Base-by-base conservation (phyloP, 2,888 invertebrate genomes). In the Stictocephala bisonia region DNA sequence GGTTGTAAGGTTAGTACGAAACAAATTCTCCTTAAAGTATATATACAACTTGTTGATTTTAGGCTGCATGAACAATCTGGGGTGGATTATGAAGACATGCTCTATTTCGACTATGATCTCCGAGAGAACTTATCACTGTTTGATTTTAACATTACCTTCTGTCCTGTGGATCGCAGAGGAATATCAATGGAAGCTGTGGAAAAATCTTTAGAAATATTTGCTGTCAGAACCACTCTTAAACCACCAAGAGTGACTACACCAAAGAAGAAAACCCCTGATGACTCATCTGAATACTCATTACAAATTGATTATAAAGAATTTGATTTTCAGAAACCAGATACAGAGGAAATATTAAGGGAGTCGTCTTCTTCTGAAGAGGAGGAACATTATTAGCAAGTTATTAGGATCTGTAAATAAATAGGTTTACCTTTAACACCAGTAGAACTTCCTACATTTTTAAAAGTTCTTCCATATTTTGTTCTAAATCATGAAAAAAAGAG, bases 101-200 rank as follows among this genome's bases (percentile, higher is more conserved):
- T 90, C 35, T 90, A 90, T 80, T 90, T 90, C 82, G 90, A 90
- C 82, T 90, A 90, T 82, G 90, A 90, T 81, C 78, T 83, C 13
- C 81, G 89, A 76, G 90, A 90, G 81, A 29, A 53, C 11, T 26
- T 69, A 26, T 15, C 53, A 7, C 31, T 69, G n/a, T 69, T 69
- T 35, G 69, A 35, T 29, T 22, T 69, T 15, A 69, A 69, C 24
- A 41, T 69, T n/a, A 69, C 69, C 6, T 69, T 69, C 27, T 69
- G 69, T 11, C 69, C 69, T 11, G 41, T 69, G 9, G 56, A 69
- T 69, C 40, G 53, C 27, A 22, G 22, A 1, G 69, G 69, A 18
- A 40, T 69, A 20, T 26, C 53, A 31, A 51, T 53, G 26, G 35
- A 20, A 24, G 56, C 41, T 26, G 56, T 69, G 31, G 24, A 31